Conservation (phyloP, 2,797 vertebrate genomes). For the Mionectes olivaceus region DNA sequence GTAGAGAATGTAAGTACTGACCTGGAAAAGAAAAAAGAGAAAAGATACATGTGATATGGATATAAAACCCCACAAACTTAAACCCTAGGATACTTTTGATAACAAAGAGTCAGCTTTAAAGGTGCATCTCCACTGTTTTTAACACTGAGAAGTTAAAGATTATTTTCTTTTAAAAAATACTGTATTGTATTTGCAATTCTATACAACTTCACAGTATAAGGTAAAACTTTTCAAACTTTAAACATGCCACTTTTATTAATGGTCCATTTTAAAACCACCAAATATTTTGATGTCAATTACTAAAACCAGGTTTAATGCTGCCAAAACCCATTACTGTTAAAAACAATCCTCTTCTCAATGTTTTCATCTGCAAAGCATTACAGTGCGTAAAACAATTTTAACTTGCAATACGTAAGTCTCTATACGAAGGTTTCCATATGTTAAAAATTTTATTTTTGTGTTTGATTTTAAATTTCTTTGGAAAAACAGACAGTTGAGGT, state of each 20-base stretch:
- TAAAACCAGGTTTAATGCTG: conserved; percentile 84
- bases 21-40: neutral
- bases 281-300: conserved; percentile 84
- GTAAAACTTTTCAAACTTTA: conserved; percentile 72
- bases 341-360: conserved; percentile 79
- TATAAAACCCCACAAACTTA: neutral
- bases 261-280: conserved; percentile 79
- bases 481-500: conserved; percentile 91
- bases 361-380: conserved; percentile 94
- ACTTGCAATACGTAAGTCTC: conserved; percentile 89
- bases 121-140: neutral
- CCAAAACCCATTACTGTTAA: conserved; percentile 83
- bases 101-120: neutral
- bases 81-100: neutral
- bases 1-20: neutral
- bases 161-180: conserved; percentile 48
- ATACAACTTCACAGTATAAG: conserved; percentile 75
- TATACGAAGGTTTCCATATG: conserved; percentile 93
- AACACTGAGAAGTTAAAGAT: conserved; percentile 39
- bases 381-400: conserved; percentile 93
- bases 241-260: conserved; percentile 81
- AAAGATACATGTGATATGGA: neutral
- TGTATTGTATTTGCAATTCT: conserved; percentile 72
- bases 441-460: conserved; percentile 85
- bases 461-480: conserved; percentile 90